These are phyloP conservation scores for Temnothorax curvispinosus DNA, from an alignment of 1,140 invertebrate genomes.

Conservation along the genomic window DNA sequence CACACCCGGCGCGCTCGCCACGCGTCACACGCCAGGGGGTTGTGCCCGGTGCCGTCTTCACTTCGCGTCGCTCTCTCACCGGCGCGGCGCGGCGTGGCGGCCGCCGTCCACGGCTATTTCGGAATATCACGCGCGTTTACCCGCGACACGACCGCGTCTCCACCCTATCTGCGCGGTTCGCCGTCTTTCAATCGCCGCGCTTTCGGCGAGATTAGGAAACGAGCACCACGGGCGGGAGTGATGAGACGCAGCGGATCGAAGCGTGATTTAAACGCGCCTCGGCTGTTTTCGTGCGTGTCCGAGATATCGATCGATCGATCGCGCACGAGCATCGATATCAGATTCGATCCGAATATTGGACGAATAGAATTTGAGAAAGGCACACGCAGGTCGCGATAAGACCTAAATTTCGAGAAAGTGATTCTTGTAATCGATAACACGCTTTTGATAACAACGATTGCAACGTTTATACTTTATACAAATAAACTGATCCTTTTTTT, in stretches of 20 bases:
- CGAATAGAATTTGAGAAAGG: not conserved
- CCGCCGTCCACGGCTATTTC: slow-evolving; percentile 36
- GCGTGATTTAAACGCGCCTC: slow-evolving; percentile 9
- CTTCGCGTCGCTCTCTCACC: not conserved
- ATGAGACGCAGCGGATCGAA: slow-evolving; percentile 12
- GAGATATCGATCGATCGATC: not conserved
- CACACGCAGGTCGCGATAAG: not conserved
- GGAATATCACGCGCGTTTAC: slow-evolving; percentile 45
- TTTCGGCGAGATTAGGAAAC: slow-evolving; percentile 59
- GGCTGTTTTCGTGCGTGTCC: not conserved
- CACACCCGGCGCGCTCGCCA: too few relatives aligned
- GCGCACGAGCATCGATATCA: not conserved
- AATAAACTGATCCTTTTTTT: not conserved
- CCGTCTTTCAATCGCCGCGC: slow-evolving; percentile 3
- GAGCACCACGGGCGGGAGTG: slow-evolving; percentile 11
- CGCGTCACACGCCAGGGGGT: not conserved
- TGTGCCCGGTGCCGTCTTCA: too few relatives aligned
- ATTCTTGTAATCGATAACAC: not conserved
- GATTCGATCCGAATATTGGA: not conserved
- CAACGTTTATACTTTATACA: not conserved
- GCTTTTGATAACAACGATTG: not conserved
- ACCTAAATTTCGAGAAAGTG: slow-evolving; percentile 9
- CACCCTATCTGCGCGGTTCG: not conserved
- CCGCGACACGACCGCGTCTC: not conserved
- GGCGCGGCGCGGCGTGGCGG: not conserved